phyloP scores from a whole-genome alignment of 2,797 vertebrate genomes.

The Liparis tanakae region DNA sequence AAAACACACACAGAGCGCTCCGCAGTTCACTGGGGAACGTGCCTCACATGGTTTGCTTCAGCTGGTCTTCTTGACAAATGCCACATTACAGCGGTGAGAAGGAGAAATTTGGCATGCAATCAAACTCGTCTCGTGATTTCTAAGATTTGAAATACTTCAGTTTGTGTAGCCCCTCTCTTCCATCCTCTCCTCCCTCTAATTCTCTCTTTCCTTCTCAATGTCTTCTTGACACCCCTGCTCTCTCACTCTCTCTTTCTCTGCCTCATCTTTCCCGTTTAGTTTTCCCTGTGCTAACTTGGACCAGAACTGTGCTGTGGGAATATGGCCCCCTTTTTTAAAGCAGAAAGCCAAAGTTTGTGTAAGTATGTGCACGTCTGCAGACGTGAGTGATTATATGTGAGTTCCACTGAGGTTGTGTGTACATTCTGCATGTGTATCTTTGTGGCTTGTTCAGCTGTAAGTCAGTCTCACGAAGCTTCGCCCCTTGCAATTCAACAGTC shows the following conservation, averaged over 20 bases:
- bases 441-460: slow-evolving; percentile 64
- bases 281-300: slow-evolving; percentile 65
- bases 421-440: slow-evolving; percentile 56
- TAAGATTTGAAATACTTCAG: slow-evolving; percentile 83
- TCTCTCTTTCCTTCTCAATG: slow-evolving; percentile 29
- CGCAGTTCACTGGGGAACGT: slow-evolving; percentile 63
- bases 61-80: slow-evolving; percentile 82
- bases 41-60: slow-evolving; percentile 80
- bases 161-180: slow-evolving; percentile 56
- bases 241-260: slow-evolving; percentile 49
- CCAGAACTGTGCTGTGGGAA: slow-evolving; percentile 63
- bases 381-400: slow-evolving; percentile 72
- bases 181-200: slow-evolving; percentile 41
- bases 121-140: slow-evolving; percentile 83
- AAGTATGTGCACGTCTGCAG: slow-evolving; percentile 64
- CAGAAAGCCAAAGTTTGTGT: slow-evolving; percentile 67
- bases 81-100: slow-evolving; percentile 74
- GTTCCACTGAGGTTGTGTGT: slow-evolving; percentile 61
- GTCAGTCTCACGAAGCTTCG: slow-evolving; percentile 72
- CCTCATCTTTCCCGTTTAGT: slow-evolving; percentile 66
- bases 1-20: slow-evolving; percentile 53
- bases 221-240: slow-evolving; percentile 20
- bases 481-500: slow-evolving; percentile 67
- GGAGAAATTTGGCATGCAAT: slow-evolving; percentile 77
- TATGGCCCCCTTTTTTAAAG: slow-evolving; percentile 57